Evolutionary conservation across 2,113 vertebrate genomes (phyloP).

Genomic region (Motacilla alba): DNA sequence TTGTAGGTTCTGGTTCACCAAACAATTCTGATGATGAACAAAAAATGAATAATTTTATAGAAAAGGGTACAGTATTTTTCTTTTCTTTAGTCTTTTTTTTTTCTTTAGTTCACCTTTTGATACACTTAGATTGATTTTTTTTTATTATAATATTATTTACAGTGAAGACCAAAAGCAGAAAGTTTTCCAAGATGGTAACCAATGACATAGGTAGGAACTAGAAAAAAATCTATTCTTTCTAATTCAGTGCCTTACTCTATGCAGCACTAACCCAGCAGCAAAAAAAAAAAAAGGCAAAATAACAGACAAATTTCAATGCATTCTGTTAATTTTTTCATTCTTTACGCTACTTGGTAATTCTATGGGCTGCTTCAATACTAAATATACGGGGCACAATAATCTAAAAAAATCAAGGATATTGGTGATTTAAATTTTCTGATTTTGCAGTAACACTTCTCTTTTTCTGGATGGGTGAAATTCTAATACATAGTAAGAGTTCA

Average conservation of each 20-base stretch:
- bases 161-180: conserved; percentile 98
- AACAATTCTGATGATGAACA: conserved; percentile 93
- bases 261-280: conserved; percentile 70
- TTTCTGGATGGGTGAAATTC: conserved; percentile 37
- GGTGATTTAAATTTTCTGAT: conserved; percentile 51
- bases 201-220: conserved; percentile 85
- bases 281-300: not conserved
- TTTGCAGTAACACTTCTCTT: conserved; percentile 50
- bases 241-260: conserved; percentile 66
- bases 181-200: conserved; percentile 94
- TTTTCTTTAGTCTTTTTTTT: conserved; percentile 64
- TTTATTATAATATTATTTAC: conserved; percentile 83
- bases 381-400: conserved; percentile 50
- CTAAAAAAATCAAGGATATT: conserved; percentile 55
- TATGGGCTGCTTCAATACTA: conserved; percentile 67
- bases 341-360: conserved; percentile 60
- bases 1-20: conserved; percentile 88
- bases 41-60: conserved; percentile 92
- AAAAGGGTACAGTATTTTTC: conserved; percentile 91
- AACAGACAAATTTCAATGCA: conserved; percentile 36
- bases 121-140: conserved; percentile 73
- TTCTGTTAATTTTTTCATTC: conserved; percentile 61
- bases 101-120: conserved; percentile 69
- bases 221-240: conserved; percentile 75
- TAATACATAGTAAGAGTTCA: conserved; percentile 71